Evolutionary conservation across 2,113 vertebrate species (phyloP), one percentile per base, ranked within the genome.

Genomic region (Xyrauchen texanus): DNA sequence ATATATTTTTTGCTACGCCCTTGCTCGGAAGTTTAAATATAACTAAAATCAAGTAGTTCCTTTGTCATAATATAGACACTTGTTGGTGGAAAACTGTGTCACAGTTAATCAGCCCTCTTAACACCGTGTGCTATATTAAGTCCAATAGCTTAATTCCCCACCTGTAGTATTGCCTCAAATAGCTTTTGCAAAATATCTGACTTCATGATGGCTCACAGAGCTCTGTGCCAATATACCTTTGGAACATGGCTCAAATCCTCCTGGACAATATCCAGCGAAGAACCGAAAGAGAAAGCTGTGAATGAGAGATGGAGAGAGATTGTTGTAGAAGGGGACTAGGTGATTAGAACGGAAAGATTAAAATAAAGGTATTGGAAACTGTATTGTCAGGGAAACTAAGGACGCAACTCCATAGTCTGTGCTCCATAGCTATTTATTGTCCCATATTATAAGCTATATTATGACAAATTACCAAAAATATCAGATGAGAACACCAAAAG

Each of bases 21-120:
- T 34, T 34, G 21, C 21, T 34, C 21, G 21, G 21, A 34, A 34
- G 21, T 1, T 34, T 34, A 34, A 34, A 34, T 34, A 34, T 34
- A 3, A 34, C 21, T 34, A 34, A 34, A 34, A 34, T 34, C 21
- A 34, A 34, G 21, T 34, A 34, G 21, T 34, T 34, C 21, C 21
- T 34, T 34, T 34, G 21, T 21, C 42, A n/a, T n/a, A n/a, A n/a
- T n/a, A n/a, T 58, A 58, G 34, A 71, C 5, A 45, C 68, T 46
- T 71, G 12, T 69, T 42, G 9, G 9, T 70, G 62, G 70, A 79
- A 66, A 84, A 74, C 64, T 81, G 72, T 69, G 67, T 75, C 71
- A 84, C 13, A n/a, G 46, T 47, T 52, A 72, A 83, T 68, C 49
- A 69, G 10, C 13, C 49, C 58, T 12, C 15, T 67, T 15, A 12